Evolutionary conservation across 2,113 vertebrate species (phyloP).

Genomic region (Fulica atra): DNA sequence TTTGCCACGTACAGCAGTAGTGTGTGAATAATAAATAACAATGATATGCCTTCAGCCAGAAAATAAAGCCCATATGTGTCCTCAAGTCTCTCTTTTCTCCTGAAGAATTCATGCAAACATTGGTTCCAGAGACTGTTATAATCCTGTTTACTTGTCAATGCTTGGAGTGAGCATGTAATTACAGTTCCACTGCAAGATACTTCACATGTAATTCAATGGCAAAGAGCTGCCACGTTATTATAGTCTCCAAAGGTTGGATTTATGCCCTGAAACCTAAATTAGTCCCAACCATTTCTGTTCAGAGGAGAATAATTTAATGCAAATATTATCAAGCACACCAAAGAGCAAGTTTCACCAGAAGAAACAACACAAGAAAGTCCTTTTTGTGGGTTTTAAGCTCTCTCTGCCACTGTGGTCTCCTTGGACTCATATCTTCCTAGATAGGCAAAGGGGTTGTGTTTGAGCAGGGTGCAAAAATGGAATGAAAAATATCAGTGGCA

Average conservation of each 20-base stretch:
- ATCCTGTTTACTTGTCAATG: slow-evolving; percentile 66
- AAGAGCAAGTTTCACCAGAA: neutral
- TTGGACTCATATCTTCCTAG: neutral
- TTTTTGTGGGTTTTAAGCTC: neutral
- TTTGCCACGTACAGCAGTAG: slow-evolving; percentile 3
- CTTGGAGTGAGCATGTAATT: slow-evolving; percentile 62
- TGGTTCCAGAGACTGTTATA: slow-evolving; percentile 59
- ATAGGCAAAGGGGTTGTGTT: neutral
- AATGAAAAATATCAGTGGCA: neutral
- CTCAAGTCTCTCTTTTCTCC: slow-evolving; percentile 46
- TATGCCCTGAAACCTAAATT: slow-evolving; percentile 62
- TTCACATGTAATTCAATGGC: slow-evolving; percentile 62
- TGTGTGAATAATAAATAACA: slow-evolving; percentile 53
- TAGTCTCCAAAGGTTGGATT: slow-evolving; percentile 44
- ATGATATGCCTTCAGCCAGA: slow-evolving; percentile 31
- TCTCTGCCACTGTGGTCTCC: neutral
- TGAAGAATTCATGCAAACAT: slow-evolving; percentile 49
- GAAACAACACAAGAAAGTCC: neutral
- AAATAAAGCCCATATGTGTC: slow-evolving; percentile 63
- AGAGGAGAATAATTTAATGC: slow-evolving; percentile 38
- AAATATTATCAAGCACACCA: slow-evolving; percentile 16
- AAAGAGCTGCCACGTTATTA: slow-evolving; percentile 39
- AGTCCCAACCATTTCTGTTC: slow-evolving; percentile 36
- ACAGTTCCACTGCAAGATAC: slow-evolving; percentile 58
- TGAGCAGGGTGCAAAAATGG: neutral